These are phyloP conservation scores for Tipula lateralis DNA, from an alignment of 2,888 invertebrate genomes.

Conservation along the genomic window DNA sequence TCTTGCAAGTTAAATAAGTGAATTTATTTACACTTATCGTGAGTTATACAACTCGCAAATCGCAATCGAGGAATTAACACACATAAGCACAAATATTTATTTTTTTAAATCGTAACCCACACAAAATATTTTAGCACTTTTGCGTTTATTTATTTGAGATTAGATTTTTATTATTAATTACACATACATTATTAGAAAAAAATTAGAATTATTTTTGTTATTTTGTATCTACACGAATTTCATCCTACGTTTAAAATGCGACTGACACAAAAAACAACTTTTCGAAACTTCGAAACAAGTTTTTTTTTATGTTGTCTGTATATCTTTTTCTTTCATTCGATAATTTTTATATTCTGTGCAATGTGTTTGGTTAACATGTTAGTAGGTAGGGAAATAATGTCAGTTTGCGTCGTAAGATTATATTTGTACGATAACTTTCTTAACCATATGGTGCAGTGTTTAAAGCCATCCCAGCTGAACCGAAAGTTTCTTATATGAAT, in stretches of 20 bases:
- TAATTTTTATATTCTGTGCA: background rate
- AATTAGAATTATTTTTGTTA: background rate
- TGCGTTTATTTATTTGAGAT: background rate
- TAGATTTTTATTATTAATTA: background rate
- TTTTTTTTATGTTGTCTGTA: background rate
- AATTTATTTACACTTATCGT: background rate
- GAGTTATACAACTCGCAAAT: background rate
- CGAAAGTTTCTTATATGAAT: too few species aligned
- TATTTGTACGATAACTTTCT: too few species aligned
- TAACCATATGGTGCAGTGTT: too few species aligned
- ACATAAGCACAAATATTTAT: background rate
- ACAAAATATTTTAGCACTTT: background rate
- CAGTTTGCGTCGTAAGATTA: background rate
- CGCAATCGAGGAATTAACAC: background rate
- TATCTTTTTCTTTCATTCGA: background rate
- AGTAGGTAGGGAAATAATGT: background rate
- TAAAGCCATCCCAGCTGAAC: too few species aligned
- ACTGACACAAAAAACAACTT: slow-evolving; percentile 20
- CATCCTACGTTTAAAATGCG: slow-evolving; percentile 29
- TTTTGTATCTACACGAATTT: background rate
- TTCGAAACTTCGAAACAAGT: background rate
- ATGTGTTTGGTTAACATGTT: background rate
- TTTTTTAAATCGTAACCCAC: background rate
- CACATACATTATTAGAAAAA: slow-evolving; percentile 11
- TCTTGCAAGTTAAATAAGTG: background rate